Conservation (phyloP, 2,797 vertebrate genomes). For the Valencia hispanica region DNA sequence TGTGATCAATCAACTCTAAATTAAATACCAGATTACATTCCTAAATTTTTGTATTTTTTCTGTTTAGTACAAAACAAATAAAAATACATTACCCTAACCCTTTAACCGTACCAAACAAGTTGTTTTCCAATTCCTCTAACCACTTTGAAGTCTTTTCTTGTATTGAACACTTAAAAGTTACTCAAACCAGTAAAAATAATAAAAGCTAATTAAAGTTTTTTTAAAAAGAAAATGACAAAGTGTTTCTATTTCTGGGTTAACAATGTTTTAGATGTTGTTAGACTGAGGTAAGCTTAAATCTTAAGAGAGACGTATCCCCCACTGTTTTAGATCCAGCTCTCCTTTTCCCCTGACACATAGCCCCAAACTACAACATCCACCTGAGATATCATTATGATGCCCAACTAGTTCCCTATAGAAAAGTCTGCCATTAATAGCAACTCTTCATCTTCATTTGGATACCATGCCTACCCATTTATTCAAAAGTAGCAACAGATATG, state of each 20-base stretch:
- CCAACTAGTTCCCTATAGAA: slow-evolving; percentile 28
- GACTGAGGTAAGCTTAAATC: slow-evolving; percentile 6
- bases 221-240: not conserved
- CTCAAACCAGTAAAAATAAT: not conserved
- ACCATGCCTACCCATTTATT: not conserved
- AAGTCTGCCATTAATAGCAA: slow-evolving; percentile 32
- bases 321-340: slow-evolving; percentile 13
- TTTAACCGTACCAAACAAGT: too few species aligned
- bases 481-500: not conserved
- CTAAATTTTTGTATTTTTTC: not conserved
- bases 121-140: too few species aligned
- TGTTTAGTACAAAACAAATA: not conserved
- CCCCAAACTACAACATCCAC: slow-evolving; percentile 58
- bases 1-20: not conserved
- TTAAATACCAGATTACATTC: not conserved
- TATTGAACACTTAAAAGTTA: not conserved
- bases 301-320: slow-evolving; percentile 21
- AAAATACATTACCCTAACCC: too few species aligned
- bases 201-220: not conserved
- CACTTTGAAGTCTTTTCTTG: too few species aligned
- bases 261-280: slow-evolving; percentile 11
- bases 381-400: slow-evolving; percentile 60
- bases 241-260: not conserved
- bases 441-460: not conserved
- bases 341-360: slow-evolving; percentile 13